Evolutionary conservation across 2,888 invertebrate species (phyloP).

Genomic region (Agapetus fuscipes): DNA sequence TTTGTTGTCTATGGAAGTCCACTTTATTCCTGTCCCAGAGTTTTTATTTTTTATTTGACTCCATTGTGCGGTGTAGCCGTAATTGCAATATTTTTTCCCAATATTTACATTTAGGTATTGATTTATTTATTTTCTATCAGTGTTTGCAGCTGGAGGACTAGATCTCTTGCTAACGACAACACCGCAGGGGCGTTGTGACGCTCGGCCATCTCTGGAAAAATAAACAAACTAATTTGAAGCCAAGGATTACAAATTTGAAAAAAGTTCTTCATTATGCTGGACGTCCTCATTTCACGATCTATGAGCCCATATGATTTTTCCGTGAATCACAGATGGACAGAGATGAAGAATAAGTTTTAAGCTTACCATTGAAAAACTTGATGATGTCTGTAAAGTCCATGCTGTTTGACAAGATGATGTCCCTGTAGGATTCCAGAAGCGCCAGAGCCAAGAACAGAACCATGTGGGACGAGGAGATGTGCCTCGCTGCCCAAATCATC

Average conservation of each 20-base stretch:
- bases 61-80: too few species aligned
- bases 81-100: too few species aligned
- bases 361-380: slow-evolving; percentile 91
- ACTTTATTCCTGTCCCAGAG: too few species aligned
- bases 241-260: neutral
- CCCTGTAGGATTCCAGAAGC: slow-evolving; percentile 83
- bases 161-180: slow-evolving; percentile 71
- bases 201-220: slow-evolving; percentile 88
- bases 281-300: slow-evolving; percentile 1
- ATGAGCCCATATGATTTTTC: neutral
- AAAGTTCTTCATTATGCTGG: neutral
- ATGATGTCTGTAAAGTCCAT: slow-evolving; percentile 99
- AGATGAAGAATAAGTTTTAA: slow-evolving; percentile 14
- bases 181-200: slow-evolving; percentile 80
- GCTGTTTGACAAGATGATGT: slow-evolving; percentile 87
- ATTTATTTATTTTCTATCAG: slow-evolving; percentile 83
- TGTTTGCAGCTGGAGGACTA: slow-evolving; percentile 82
- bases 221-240: slow-evolving; percentile 6
- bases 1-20: too few species aligned
- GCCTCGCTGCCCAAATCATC: slow-evolving; percentile 88
- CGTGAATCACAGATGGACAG: neutral
- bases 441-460: slow-evolving; percentile 89
- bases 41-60: too few species aligned
- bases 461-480: slow-evolving; percentile 80
- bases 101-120: neutral